These are phyloP conservation scores for Geopemphigus sp. DNA, from an alignment of 1,140 invertebrate species.

Conservation along the genomic window DNA sequence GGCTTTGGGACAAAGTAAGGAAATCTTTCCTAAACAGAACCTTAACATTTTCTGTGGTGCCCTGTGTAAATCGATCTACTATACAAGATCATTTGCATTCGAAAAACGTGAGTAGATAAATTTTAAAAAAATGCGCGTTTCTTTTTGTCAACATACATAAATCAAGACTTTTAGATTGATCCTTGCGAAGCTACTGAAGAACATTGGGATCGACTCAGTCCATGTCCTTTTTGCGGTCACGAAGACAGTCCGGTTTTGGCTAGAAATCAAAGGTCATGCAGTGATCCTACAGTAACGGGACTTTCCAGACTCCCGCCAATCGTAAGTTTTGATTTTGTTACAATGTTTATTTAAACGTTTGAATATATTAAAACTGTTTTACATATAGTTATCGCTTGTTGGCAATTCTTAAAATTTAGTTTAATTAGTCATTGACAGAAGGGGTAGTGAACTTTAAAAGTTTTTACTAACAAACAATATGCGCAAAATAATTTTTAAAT, in stretches of 20 bases:
- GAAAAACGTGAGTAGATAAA: slow-evolving; percentile 10
- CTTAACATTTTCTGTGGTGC: not conserved
- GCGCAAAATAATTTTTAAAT: no score
- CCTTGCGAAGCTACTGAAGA: slow-evolving; percentile 14
- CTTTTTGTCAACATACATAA: no score
- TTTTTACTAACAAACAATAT: no score
- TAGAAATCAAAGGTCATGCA: slow-evolving; percentile 53
- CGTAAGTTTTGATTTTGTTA: slow-evolving; percentile 51
- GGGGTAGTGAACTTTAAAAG: no score
- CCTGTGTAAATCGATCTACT: slow-evolving; percentile 19
- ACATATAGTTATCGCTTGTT: no score
- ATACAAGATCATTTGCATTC: slow-evolving; percentile 20
- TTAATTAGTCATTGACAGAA: no score
- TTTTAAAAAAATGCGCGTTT: no score
- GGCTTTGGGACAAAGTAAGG: slow-evolving; percentile 50
- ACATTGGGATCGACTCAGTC: slow-evolving; percentile 39
- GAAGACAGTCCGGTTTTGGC: slow-evolving; percentile 52
- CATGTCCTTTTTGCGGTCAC: slow-evolving; percentile 53
- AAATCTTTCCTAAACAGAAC: slow-evolving; percentile 40
- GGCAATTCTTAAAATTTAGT: no score
- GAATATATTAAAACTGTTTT: no score
- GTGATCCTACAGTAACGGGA: slow-evolving; percentile 53
- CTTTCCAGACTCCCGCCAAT: slow-evolving; percentile 54
- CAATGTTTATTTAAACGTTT: no score
- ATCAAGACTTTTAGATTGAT: not conserved